These are phyloP conservation scores for Palythoa grandis DNA, from an alignment of 92 coral and sea anemone genomes.

Conservation along the genomic window DNA sequence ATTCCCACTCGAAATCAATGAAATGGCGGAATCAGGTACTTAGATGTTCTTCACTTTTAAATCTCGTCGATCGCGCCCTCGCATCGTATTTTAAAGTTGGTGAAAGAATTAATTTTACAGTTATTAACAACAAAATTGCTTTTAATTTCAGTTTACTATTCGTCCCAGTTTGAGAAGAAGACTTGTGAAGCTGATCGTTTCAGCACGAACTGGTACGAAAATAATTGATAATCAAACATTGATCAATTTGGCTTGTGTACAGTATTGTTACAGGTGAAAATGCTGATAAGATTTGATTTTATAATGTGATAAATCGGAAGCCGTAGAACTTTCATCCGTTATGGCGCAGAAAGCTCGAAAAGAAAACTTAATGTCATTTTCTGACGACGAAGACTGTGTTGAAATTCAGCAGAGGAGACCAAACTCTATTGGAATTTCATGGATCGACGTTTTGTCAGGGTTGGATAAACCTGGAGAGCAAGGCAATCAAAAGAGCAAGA, in stretches of 20 bases:
- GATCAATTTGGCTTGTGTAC: background rate
- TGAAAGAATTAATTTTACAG: background rate
- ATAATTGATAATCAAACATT: background rate
- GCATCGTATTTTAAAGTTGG: background rate
- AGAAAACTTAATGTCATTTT: constrained; percentile 72
- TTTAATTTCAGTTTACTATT: background rate
- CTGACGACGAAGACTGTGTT: constrained; percentile 72
- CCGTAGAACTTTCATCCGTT: background rate
- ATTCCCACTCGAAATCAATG: background rate
- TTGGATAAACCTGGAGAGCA: constrained; percentile 24
- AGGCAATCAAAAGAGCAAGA: background rate
- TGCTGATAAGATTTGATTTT: background rate
- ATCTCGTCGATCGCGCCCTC: background rate
- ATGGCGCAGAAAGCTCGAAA: constrained; percentile 49
- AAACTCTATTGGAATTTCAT: constrained; percentile 44
- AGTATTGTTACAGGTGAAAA: background rate
- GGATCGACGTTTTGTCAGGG: constrained; percentile 74
- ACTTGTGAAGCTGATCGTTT: background rate
- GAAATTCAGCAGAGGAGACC: constrained; percentile 32
- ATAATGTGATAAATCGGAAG: background rate
- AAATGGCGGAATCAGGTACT: background rate
- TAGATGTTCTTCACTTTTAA: background rate
- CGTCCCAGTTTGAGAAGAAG: background rate
- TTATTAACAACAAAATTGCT: background rate
- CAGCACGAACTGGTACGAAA: constrained; percentile 32